Conservation (phyloP, 2,888 invertebrate species). For the Schizaphis graminum region DNA sequence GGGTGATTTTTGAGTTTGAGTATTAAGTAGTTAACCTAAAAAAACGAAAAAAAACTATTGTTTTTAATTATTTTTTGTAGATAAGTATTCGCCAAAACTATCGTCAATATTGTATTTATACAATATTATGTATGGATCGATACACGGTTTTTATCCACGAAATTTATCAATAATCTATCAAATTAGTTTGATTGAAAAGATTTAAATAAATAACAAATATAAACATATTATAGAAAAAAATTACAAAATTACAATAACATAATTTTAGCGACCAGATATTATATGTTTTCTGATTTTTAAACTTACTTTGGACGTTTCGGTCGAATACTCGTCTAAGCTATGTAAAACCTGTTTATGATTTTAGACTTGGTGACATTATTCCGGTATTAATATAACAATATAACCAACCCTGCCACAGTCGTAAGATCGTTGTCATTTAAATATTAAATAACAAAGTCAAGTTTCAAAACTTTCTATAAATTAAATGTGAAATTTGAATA, state of each 20-base stretch:
- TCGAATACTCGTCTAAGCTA: slow-evolving; percentile 2
- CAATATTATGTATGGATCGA: neutral
- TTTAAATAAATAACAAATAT: neutral
- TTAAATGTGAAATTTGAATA: neutral
- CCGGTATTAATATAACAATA: slow-evolving; percentile 1
- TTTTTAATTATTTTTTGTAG: neutral
- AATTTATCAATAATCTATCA: neutral
- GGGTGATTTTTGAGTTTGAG: neutral
- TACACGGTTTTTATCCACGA: neutral
- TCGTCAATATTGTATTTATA: neutral
- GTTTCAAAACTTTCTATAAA: neutral
- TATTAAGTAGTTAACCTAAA: neutral
- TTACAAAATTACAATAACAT: neutral
- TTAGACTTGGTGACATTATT: neutral
- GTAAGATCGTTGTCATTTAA: slow-evolving; percentile 4
- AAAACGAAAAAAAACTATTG: neutral
- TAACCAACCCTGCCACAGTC: neutral
- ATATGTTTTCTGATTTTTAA: neutral
- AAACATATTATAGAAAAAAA: neutral
- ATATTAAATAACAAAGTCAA: slow-evolving; percentile 28
- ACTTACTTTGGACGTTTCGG: neutral
- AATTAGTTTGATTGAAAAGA: neutral
- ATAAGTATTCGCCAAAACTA: neutral
- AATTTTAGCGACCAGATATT: neutral
- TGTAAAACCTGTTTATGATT: slow-evolving; percentile 20